phyloP scores from a whole-genome alignment of 2,888 invertebrate species.

The Polia nebulosa region DNA sequence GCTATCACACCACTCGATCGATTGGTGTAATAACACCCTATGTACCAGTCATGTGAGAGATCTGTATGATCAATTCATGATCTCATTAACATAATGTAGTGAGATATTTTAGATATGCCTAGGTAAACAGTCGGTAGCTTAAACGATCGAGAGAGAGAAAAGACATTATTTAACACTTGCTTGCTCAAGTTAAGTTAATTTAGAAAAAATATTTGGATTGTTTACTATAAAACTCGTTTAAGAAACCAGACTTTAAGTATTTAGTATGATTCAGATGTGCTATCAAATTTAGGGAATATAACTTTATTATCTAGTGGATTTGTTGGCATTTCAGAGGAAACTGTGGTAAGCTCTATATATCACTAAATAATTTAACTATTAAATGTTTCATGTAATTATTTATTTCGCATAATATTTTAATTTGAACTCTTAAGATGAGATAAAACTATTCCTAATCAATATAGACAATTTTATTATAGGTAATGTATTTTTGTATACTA shows the following conservation, averaged over 20 bases:
- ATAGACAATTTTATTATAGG: slow-evolving; percentile 31
- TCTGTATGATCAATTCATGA: slow-evolving; percentile 62
- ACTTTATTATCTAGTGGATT: slow-evolving; percentile 8
- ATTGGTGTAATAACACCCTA: too few species aligned
- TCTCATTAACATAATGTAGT: slow-evolving; percentile 56
- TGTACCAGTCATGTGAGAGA: slow-evolving; percentile 57
- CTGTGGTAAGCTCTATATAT: slow-evolving; percentile 16
- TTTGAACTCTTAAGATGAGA: slow-evolving; percentile 35
- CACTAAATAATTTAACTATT: slow-evolving; percentile 23
- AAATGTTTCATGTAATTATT: slow-evolving; percentile 37
- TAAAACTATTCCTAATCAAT: slow-evolving; percentile 28
- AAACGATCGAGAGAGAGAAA: slow-evolving; percentile 62
- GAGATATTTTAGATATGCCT: slow-evolving; percentile 38
- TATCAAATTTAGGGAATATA: slow-evolving; percentile 29
- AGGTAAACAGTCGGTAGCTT: slow-evolving; percentile 54
- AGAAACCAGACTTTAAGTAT: slow-evolving; percentile 53
- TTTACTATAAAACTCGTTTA: slow-evolving; percentile 56
- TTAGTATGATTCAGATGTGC: slow-evolving; percentile 37
- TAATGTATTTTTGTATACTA: slow-evolving; percentile 23
- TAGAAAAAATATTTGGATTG: slow-evolving; percentile 53
- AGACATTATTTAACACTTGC: slow-evolving; percentile 58
- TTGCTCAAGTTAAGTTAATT: slow-evolving; percentile 66
- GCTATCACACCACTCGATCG: too few species aligned
- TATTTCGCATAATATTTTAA: slow-evolving; percentile 56
- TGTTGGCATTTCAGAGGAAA: slow-evolving; percentile 17